Base-by-base conservation (phyloP, 1,140 invertebrate species). In the Ectropis grisescens region DNA sequence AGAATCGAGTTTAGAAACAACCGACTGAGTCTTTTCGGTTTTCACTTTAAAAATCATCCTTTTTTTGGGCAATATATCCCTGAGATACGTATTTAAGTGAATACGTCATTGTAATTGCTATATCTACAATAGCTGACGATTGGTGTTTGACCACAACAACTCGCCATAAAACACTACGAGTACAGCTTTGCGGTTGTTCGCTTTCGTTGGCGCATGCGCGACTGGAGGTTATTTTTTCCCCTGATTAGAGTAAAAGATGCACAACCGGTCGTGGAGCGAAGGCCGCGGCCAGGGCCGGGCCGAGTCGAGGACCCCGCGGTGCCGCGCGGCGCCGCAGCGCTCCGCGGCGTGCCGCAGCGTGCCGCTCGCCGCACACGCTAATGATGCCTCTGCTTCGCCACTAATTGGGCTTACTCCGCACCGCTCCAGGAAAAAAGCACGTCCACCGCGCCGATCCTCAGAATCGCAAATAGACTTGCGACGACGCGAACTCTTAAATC, bases 191-290 rank as follows among this genome's bases (percentile, higher is more conserved):
- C 66, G 62, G 58, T 66, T 62, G 56, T 62, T 76, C 61, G 62
- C 61, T 72, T 76, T 76, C 65, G 52, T 70, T 70, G 44, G 66
- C 60, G 60, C 68, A 74, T 67, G 56, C 58, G 4, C 10, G n/a
- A n/a, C 24, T 19, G 10, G 41, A 47, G 47, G 54, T 65, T 67
- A 58, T 71, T 80, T 78, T 71, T 79, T 72, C 52, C 56, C 58
- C 61, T 74, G 75, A 78, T 80, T 75, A 75, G 70, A 75, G 71
- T 67, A 66, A 72, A 69, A 78, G 72, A 75, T 71, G 70, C 58
- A 43, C 68, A 69, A 80, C 75, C 71, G 71, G 75, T 80, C 57
- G 40, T 49, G 40, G 48, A 33, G 44, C 69, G 66, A 79, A 79
- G 70, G 74, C 64, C 74, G 66, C 56, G 49, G 48, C 61, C 56